Conservation (phyloP, 2,888 invertebrate genomes). For the Hanleya hanleyi region DNA sequence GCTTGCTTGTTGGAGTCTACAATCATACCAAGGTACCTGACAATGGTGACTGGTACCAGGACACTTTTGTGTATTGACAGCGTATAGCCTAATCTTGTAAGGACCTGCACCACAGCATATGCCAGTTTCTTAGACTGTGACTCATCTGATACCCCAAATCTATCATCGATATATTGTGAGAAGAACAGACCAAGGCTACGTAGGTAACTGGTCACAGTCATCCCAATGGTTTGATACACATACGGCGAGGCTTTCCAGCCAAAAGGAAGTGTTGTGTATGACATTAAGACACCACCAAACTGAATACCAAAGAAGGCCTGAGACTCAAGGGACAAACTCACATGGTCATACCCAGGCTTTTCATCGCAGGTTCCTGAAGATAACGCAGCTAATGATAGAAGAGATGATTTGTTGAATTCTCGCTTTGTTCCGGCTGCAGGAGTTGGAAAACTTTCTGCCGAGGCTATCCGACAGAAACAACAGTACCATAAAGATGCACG, state of each 20-base stretch:
- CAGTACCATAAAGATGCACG: too few species aligned
- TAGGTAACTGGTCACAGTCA: slow-evolving; percentile 11
- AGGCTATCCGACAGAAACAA: too few species aligned
- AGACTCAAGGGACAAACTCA: slow-evolving; percentile 1
- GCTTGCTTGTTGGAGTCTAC: slow-evolving; percentile 8
- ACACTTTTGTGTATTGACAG: background rate
- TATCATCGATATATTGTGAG: slow-evolving; percentile 27
- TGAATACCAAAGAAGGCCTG: slow-evolving; percentile 28
- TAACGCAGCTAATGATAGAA: too few species aligned
- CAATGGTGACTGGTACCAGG: background rate
- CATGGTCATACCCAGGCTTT: slow-evolving; percentile 30
- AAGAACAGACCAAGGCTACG: slow-evolving; percentile 5
- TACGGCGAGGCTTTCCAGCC: slow-evolving; percentile 26
- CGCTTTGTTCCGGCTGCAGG: too few species aligned
- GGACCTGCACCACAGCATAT: background rate
- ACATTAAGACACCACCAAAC: slow-evolving; percentile 18
- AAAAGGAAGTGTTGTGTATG: slow-evolving; percentile 2
- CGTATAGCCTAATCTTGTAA: slow-evolving; percentile 22
- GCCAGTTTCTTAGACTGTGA: too few species aligned
- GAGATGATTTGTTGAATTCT: too few species aligned
- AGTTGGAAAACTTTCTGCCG: too few species aligned
- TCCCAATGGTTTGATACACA: slow-evolving; percentile 22
- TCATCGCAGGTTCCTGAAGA: background rate
- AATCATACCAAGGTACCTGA: slow-evolving; percentile 15
- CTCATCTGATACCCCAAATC: slow-evolving; percentile 8